phyloP scores from a whole-genome alignment of 2,888 invertebrate species.

The Embidobia sp. region DNA sequence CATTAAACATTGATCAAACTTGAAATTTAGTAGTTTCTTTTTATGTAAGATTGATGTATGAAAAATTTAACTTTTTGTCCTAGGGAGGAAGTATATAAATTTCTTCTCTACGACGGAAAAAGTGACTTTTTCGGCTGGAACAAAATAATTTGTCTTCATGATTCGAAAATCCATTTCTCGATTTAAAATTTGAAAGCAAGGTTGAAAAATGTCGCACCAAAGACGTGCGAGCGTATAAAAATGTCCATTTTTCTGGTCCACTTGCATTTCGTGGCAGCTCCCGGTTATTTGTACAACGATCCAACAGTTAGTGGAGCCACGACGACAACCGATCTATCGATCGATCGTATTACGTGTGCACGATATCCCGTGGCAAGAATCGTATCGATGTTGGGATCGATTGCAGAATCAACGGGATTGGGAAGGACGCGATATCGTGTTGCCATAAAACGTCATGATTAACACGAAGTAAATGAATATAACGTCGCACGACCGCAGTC shows the following conservation, averaged over 20 bases:
- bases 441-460: conserved; percentile 82
- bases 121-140: no score
- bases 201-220: neutral
- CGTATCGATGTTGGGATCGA: conserved; percentile 78
- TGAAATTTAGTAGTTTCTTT: no score
- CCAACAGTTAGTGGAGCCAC: conserved; percentile 56
- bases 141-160: no score
- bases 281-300: conserved; percentile 42
- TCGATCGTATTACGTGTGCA: conserved; percentile 66
- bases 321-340: conserved; percentile 65
- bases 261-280: conserved; percentile 55
- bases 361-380: conserved; percentile 63
- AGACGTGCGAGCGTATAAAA: conserved; percentile 43
- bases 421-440: conserved; percentile 74
- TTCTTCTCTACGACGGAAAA: no score
- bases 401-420: conserved; percentile 74
- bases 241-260: conserved; percentile 57
- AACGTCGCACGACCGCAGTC: conserved; percentile 79
- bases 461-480: conserved; percentile 81
- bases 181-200: neutral
- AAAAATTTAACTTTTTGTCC: no score
- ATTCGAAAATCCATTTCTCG: no score
- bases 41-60: no score
- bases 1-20: no score
- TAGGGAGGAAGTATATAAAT: no score